Percentiles rank a stretch among this genome's conserved stretches.
These are phyloP conservation scores for Drosophila truncata DNA, from an alignment of 1,140 invertebrate species.

Conservation along the genomic window DNA sequence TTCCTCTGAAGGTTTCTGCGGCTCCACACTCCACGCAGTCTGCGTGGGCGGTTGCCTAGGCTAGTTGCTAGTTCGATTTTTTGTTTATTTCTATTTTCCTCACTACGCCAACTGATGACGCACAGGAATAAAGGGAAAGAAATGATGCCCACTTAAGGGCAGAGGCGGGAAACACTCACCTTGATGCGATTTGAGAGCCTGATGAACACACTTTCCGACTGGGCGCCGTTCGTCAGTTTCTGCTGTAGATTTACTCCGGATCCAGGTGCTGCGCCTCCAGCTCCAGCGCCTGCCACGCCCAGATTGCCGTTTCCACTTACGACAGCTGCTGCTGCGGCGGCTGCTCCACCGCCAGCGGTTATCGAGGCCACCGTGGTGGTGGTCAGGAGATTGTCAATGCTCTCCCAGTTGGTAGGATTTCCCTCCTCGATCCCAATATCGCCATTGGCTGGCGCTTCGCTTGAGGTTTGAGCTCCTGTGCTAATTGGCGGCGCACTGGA, in stretches of 20 bases:
- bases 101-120: conserved; percentile 40
- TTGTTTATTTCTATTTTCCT: conserved; percentile 24
- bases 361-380: conserved; percentile 72
- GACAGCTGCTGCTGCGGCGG: conserved; percentile 71
- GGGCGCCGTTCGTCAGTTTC: conserved; percentile 85
- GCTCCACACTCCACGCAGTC: conserved; percentile 1
- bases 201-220: conserved; percentile 98
- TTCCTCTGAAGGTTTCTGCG: conserved; percentile 9
- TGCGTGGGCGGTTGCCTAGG: conserved; percentile 46
- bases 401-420: conserved; percentile 76
- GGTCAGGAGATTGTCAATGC: conserved; percentile 84
- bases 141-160: neutral
- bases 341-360: conserved; percentile 68
- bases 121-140: conserved; percentile 1
- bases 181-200: conserved; percentile 98
- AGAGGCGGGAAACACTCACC: conserved; percentile 86
- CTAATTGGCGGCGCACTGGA: conserved; percentile 6
- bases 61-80: conserved; percentile 18
- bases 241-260: conserved; percentile 62
- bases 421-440: conserved; percentile 58
- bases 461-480: conserved; percentile 1
- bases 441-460: conserved; percentile 29
- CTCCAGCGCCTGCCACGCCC: conserved; percentile 9
- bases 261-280: conserved; percentile 12
- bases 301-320: conserved; percentile 64